Evolutionary conservation across 2,113 vertebrate species (phyloP), one percentile per base, ranked within the genome.

Genomic region (Barbus barbus): DNA sequence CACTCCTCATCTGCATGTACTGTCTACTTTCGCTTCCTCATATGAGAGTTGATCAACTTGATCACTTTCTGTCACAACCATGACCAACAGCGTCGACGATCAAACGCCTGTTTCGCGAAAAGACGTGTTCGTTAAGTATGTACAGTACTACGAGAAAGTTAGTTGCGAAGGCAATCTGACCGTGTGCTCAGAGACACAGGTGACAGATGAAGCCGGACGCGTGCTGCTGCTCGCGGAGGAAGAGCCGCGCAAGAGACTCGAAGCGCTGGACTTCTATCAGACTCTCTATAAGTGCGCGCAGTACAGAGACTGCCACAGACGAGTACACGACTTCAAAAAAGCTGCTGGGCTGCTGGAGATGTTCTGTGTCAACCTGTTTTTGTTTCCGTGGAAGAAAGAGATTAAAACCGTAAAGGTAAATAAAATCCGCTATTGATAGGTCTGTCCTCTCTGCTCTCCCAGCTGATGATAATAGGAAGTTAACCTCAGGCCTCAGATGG

Each of bases 311-410:
- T 71, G 36, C 53, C 85, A 83, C 9, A 83, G 24, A 18, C 86
- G 86, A 20, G 83, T 94, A 85, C 3, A 5, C 0, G 83, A 58
- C 5, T 71, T 93, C 0, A 88, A 88, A 18, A 91, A 72, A 81
- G 93, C 93, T 44, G 41, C 88, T 0, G 89, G 94, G 44, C 33
- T 93, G 22, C 86, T 95, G 85, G 94, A 95, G 20, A 90, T 85
- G 0, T 24, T 93, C 60, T 93, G 94, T 9, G 60, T 94, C 83
- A 93, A 94, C 71, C 85, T 94, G 41, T 90, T 91, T 63, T 85
- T 93, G 0, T 93, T 93, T 3, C 94, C 94, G 1, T 44, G 94
- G 94, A 94, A 83, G 88, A 94, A 92, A 67, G 93, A 94, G 24
- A 90, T 95, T 83, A 89, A 76, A 81, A 91, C 89, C 0, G 53